Base-by-base conservation (phyloP, 2,888 invertebrate genomes). In the Meliscaeva auricollis region DNA sequence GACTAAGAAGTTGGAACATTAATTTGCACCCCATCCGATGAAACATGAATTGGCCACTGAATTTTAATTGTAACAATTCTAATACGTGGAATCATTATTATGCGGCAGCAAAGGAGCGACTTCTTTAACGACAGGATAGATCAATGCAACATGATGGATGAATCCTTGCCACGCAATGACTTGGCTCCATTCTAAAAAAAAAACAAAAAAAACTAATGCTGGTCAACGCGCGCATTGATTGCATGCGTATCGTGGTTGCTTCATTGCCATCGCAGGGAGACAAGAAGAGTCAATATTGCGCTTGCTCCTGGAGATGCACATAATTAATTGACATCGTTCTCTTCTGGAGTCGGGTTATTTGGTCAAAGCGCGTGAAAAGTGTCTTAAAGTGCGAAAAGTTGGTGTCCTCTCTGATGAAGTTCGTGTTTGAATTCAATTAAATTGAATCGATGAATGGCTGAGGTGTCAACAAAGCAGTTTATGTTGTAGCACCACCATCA, bases 1-100 rank as follows among this genome's bases (percentile, higher is more conserved):
- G 26, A 8, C 62, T 15, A 41, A 15, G n/a, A 64, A 54, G 44
- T 46, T 26, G 66, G 20, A 17, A 75, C 68, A 70, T 85, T 85
- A 85, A 85, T 85, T 85, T 85, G 81, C 85, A 85, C 85, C 76
- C 76, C 85, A 77, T 85, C 81, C 76, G 69, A 76, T 85, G 38
- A 81, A 76, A 81, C 85, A 85, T 81, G 85, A 77, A 81, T 85
- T 85, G 85, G 85, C 81, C 85, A 85, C 72, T 85, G 85, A 85
- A 85, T 85, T 85, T 85, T 85, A 85, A 85, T 85, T 85, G 85
- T 85, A 85, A 81, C 85, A 85, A 81, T 85, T 85, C 85, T 85
- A 85, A 84, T 81, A 69, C 73, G 73, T 48, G 56, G 76, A 48
- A 76, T 85, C 81, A 73, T 85, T 72, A 73, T 85, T 77, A 81